Percentiles rank a stretch among this genome's conserved stretches.
These are phyloP conservation scores for Bubo bubo DNA, from an alignment of 2,113 vertebrate species.

Conservation along the genomic window DNA sequence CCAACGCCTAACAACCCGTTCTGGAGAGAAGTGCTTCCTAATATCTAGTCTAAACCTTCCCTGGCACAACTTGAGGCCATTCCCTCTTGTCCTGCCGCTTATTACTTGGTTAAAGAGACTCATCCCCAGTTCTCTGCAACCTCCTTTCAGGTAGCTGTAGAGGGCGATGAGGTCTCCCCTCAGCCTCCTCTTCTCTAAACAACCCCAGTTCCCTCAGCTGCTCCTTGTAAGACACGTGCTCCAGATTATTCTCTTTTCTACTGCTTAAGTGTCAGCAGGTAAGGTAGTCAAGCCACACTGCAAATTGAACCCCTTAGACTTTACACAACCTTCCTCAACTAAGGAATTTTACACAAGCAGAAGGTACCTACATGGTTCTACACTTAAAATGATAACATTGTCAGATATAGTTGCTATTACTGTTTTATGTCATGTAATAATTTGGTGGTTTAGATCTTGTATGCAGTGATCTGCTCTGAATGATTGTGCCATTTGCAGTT, in stretches of 20 bases:
- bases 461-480: fast-evolving
- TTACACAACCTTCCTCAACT: not conserved
- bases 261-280: not conserved
- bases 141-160: no score
- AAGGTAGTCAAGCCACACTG: not conserved
- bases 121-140: no score
- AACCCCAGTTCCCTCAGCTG: no score
- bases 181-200: no score
- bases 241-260: not conserved
- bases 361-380: not conserved
- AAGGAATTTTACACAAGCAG: not conserved
- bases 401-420: not conserved
- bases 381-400: not conserved
- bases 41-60: no score
- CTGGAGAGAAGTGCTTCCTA: no score
- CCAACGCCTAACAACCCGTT: no score
- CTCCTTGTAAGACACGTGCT: no score
- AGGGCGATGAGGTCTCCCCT: no score
- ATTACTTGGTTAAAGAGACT: no score
- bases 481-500: not conserved
- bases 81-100: no score
- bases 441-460: not conserved
- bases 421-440: not conserved
- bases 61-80: no score
- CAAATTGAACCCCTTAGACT: not conserved